Base-by-base conservation (phyloP, 2,888 invertebrate species). In the Bruchidius siliquastri region DNA sequence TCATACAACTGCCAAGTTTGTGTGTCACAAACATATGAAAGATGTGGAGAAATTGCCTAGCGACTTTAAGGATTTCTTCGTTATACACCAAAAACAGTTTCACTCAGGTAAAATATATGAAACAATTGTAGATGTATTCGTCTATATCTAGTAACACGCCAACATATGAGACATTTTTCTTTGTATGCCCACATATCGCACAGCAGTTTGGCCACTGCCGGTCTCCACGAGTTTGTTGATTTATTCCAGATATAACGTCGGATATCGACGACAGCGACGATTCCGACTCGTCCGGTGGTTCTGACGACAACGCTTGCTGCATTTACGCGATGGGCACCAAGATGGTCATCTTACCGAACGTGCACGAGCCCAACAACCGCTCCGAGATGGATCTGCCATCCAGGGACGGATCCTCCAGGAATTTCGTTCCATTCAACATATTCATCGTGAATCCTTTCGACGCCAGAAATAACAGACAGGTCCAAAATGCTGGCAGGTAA, bases 21-120 rank as follows among this genome's bases (percentile, higher is more conserved):
- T 81, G 8, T 81, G 81, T 69, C 71, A 73, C 13, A 79, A 76
- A 75, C 81, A 81, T 71, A 70, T 78, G 72, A 77, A 76, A 68
- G 79, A 81, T 70, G 73, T 80, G 21, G 73, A 76, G 8, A 77
- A 74, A 20, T 71, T 81, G 2, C 80, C 81, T 0, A 74, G 73
- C 20, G 76, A 78, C 68, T 78, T 81, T 49, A 79, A 76, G 69
- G 77, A 79, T 72, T 80, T 80, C 71, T 81, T 79, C 71, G 72
- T 78, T 8, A 73, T 77, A 13, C 77, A 79, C 49, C 77, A 79
- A 30, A 74, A 76, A 30, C 76, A 78, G 22, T 80, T 80, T 72
- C 75, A 77, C 75, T 74, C 78, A 75, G 78, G 79, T 78, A 67
- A 70, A 8, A 13, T 49, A 49, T 18, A 13, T 8, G 26, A 26